phyloP scores from a whole-genome alignment of 2,113 vertebrate species.

The Vireo altiloquus region DNA sequence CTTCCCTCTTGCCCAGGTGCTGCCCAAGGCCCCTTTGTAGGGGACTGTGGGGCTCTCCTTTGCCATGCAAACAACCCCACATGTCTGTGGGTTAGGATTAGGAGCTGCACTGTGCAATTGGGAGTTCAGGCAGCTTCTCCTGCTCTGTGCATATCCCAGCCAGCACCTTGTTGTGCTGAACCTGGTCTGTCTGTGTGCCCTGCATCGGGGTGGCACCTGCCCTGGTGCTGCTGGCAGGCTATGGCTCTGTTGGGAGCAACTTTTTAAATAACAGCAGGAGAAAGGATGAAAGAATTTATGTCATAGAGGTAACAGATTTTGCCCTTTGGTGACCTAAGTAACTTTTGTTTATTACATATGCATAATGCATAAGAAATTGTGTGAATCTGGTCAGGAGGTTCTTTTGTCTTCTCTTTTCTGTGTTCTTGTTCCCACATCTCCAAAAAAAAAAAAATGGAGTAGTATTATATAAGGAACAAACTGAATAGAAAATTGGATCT shows the following conservation, averaged over 20 bases:
- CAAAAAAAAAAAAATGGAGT: neutral
- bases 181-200: neutral
- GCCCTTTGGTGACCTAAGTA: neutral
- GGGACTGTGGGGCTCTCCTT: neutral
- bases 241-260: neutral
- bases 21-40: neutral
- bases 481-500: neutral
- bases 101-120: accelerated
- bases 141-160: accelerated
- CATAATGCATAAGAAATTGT: neutral
- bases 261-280: neutral
- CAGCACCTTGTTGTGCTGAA: neutral
- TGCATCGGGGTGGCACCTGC: accelerated
- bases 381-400: neutral
- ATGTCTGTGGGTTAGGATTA: neutral
- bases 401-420: neutral
- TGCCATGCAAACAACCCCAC: neutral
- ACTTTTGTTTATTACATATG: neutral
- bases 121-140: neutral
- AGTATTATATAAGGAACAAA: neutral
- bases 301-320: neutral
- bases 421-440: neutral
- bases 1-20: neutral
- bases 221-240: neutral
- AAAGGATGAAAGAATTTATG: neutral